These are phyloP conservation scores for Meda fulgida DNA, from an alignment of 2,797 vertebrate species.

Conservation along the genomic window DNA sequence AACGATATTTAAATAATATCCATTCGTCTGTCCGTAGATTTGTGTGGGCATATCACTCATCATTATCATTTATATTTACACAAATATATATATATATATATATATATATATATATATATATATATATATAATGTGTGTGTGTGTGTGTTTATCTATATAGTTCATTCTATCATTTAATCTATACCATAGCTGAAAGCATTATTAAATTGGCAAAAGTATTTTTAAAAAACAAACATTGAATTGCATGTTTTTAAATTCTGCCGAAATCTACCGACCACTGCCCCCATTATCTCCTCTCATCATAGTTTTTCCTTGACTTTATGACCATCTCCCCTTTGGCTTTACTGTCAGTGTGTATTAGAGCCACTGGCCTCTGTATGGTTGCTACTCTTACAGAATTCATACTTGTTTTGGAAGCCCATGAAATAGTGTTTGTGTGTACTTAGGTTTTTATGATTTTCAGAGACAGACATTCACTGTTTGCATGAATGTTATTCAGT, in stretches of 20 bases:
- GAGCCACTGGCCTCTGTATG: not conserved
- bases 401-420: not conserved
- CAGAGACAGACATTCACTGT: not conserved
- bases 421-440: not conserved
- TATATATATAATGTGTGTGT: too few species aligned
- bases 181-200: too few species aligned
- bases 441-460: not conserved
- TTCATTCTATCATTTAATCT: too few species aligned
- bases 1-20: too few species aligned
- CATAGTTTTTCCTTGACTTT: not conserved
- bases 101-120: too few species aligned
- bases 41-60: too few species aligned
- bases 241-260: not conserved
- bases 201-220: too few species aligned
- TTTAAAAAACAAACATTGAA: too few species aligned
- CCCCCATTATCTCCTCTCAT: not conserved
- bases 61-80: too few species aligned
- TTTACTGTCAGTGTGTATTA: conserved; percentile 9
- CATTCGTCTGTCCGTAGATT: too few species aligned
- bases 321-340: not conserved
- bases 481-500: not conserved
- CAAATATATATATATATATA: too few species aligned
- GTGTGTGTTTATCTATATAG: too few species aligned
- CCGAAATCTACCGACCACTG: not conserved
- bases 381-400: not conserved